A percentile compares a stretch with the other conserved stretches of the same genome.
phyloP scores from a whole-genome alignment of 2,797 vertebrate genomes.

The Rhynchotus rufescens region DNA sequence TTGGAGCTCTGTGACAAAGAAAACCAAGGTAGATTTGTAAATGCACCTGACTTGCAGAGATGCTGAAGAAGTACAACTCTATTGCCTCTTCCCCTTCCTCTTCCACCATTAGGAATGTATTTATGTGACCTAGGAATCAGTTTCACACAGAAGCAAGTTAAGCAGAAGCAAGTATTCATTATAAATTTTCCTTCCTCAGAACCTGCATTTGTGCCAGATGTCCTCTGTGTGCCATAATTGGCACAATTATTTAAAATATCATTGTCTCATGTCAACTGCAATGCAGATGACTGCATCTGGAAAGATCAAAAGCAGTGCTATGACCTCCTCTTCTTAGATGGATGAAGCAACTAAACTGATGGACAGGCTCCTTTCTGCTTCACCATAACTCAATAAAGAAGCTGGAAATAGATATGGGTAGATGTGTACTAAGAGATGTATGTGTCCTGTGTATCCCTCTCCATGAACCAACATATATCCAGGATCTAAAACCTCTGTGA shows the following conservation, averaged over 20 bases:
- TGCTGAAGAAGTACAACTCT: not conserved
- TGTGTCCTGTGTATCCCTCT: not conserved
- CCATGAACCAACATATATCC: not conserved
- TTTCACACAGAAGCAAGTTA: not conserved
- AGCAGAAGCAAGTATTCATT: not conserved
- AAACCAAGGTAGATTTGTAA: not conserved
- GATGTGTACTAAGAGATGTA: not conserved
- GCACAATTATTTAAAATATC: not conserved
- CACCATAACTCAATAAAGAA: not conserved
- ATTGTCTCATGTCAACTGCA: not conserved
- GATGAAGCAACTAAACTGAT: not conserved
- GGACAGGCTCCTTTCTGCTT: not conserved
- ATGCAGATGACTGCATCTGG: not conserved
- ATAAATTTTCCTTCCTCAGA: not conserved
- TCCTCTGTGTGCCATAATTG: not conserved
- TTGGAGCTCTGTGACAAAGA: not conserved
- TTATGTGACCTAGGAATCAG: not conserved
- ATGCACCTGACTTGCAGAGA: not conserved
- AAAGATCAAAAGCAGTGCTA: not conserved
- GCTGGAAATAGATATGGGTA: not conserved
- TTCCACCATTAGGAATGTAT: not conserved
- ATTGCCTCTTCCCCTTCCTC: not conserved
- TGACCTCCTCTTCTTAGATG: fast-evolving
- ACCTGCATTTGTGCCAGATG: not conserved
- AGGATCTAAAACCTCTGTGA: not conserved